A percentile compares a stretch with the other conserved stretches of the same genome.
Conservation (phyloP, 2,888 invertebrate species). For the Kryphioiulus occultus region DNA sequence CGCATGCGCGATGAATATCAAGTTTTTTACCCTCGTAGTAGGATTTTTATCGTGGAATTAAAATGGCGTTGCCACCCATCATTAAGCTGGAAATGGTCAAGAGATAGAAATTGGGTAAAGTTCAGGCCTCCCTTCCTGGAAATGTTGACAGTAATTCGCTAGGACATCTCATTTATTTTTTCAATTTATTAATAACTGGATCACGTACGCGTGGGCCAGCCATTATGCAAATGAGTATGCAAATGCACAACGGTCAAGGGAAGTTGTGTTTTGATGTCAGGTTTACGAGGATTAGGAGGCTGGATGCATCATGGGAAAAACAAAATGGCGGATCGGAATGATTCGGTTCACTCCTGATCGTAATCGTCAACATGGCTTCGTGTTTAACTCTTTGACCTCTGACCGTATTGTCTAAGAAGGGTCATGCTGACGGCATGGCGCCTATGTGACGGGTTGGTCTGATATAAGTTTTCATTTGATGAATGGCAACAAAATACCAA, state of each 20-base stretch:
- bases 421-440: too few species aligned
- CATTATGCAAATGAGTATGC: slow-evolving; percentile 1
- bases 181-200: background rate
- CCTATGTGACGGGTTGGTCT: too few species aligned
- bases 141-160: background rate
- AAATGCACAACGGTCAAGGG: background rate
- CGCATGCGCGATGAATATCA: too few species aligned
- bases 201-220: background rate
- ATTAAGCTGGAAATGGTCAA: background rate
- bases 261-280: background rate
- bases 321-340: background rate
- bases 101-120: background rate
- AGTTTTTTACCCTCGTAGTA: too few species aligned
- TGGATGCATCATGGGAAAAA: background rate
- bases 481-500: too few species aligned
- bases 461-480: too few species aligned
- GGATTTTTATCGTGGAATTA: background rate
- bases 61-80: slow-evolving; percentile 23
- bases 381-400: background rate
- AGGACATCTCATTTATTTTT: background rate
- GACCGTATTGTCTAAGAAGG: too few species aligned
- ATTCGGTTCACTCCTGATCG: background rate
- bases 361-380: background rate
- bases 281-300: background rate
- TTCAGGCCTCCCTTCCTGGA: background rate